Percentiles rank a stretch among this genome's conserved stretches.
phyloP scores from a whole-genome alignment of 2,797 vertebrate genomes.

The Limosa lapponica region DNA sequence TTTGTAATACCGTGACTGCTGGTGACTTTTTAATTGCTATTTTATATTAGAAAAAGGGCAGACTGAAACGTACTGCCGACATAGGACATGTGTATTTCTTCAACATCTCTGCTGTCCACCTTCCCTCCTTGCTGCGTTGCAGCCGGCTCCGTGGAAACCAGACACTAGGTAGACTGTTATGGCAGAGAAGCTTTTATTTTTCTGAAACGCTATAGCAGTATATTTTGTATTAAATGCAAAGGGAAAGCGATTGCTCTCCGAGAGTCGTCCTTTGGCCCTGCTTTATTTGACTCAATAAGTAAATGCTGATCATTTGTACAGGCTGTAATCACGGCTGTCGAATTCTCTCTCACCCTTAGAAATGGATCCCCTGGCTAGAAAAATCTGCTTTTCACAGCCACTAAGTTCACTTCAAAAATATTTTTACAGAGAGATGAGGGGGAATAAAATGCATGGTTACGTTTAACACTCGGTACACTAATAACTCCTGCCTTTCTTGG shows the following conservation, averaged over 20 bases:
- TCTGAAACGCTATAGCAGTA: rapidly evolving
- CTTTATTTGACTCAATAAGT: neutral
- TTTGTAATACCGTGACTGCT: rapidly evolving
- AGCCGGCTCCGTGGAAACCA: neutral
- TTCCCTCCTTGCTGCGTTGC: neutral
- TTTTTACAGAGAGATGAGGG: neutral
- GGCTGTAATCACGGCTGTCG: neutral
- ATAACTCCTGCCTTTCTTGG: neutral
- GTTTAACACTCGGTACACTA: neutral
- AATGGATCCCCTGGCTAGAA: neutral
- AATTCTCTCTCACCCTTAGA: neutral
- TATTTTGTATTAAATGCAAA: neutral
- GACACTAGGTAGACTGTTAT: neutral
- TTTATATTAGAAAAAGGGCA: neutral
- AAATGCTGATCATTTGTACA: neutral
- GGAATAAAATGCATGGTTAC: neutral
- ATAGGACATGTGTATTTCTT: neutral
- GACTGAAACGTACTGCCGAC: neutral
- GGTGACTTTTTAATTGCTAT: neutral
- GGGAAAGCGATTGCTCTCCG: neutral
- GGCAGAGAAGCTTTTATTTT: neutral
- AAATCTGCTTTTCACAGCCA: slow-evolving; percentile 9
- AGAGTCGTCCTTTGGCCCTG: neutral
- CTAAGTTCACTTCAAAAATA: slow-evolving; percentile 4
- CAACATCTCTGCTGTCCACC: rapidly evolving